Base-by-base conservation (phyloP, 1,140 invertebrate genomes). In the Drosophila kurseongensis region DNA sequence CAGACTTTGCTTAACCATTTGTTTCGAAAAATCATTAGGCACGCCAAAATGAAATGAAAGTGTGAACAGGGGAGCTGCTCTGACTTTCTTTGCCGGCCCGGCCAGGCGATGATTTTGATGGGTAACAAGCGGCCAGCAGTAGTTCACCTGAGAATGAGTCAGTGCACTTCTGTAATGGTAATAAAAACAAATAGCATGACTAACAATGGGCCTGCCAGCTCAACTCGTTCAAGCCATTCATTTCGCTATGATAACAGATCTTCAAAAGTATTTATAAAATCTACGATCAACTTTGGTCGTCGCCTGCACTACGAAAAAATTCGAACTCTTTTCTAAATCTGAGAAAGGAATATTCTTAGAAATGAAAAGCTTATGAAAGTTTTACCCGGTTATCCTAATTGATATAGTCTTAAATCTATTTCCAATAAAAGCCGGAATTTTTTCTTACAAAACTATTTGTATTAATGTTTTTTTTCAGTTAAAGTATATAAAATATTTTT, bases 1-100 rank as follows among this genome's bases (percentile, higher is more conserved):
- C 50, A 14, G 29, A 18, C 27, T 16, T 16, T 47, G 38, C 60
- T 68, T 23, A 68, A 68, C 42, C 50, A 48, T 71, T 71, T 69
- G 50, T 57, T 69, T 68, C 47, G 61, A 66, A 71, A 68, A 71
- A 71, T 69, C 67, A 71, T 57, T 69, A 71, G 67, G 57, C 78
- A 81, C 62, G 78, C 79, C 78, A 74, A 82, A 84, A 84, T 84
- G 80, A 84, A 84, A 84, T 84, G 80, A 84, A 84, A 84, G 80
- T 84, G 80, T 84, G 80, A 84, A 85, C 66, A 77, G 69, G 63
- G 59, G 61, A 61, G 48, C 56, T 61, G 59, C 35, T 40, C 35
- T 48, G 67, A 69, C 80, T 83, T 84, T 84, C 80, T 84, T 84
- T 68, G 80, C 62, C 66, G 62, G 69, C 69, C 38, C 42, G 45